Evolutionary conservation across 2,797 vertebrate species (phyloP).

Genomic region (Scyliorhinus canicula): DNA sequence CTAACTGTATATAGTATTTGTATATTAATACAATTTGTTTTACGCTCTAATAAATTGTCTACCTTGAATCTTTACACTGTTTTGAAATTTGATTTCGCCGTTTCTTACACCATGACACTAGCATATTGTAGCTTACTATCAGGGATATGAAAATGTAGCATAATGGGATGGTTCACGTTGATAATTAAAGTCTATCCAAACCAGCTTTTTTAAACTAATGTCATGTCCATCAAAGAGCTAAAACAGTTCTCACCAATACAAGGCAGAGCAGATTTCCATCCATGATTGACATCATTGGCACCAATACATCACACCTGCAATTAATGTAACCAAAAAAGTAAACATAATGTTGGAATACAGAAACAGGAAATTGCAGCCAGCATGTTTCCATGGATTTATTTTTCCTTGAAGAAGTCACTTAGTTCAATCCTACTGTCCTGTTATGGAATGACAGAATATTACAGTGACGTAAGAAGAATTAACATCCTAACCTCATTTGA

Average conservation of each 20-base stretch:
- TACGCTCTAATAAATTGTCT: conserved; percentile 68
- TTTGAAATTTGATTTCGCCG: not conserved
- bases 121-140: not conserved
- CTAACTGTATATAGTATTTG: conserved; percentile 45
- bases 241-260: not conserved
- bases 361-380: not conserved
- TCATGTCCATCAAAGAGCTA: not conserved
- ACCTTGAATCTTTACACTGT: conserved; percentile 47
- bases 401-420: not conserved
- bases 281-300: not conserved
- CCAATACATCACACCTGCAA: not conserved
- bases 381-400: not conserved
- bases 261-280: not conserved
- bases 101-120: not conserved
- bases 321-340: not conserved
- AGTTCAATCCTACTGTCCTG: not conserved
- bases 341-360: not conserved
- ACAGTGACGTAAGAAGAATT: not conserved
- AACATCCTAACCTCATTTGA: not conserved
- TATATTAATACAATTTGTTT: conserved; percentile 74
- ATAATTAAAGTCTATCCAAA: not conserved
- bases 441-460: not conserved
- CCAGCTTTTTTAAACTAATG: not conserved
- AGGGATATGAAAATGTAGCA: not conserved
- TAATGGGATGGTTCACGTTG: not conserved